phyloP scores from a whole-genome alignment of 2,797 vertebrate species.

The Chelon auratus region DNA sequence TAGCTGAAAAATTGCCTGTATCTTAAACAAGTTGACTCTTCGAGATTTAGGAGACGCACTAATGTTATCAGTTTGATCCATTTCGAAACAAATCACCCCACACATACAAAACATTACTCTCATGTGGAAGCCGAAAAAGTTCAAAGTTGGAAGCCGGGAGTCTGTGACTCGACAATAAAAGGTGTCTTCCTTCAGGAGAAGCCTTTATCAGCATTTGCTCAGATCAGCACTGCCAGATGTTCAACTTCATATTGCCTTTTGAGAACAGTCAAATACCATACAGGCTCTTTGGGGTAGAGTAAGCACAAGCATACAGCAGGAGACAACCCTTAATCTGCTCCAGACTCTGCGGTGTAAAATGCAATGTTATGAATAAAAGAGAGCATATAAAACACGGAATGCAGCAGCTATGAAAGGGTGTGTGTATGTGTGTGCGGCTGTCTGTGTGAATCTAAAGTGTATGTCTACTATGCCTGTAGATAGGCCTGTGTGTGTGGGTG shows the following conservation, averaged over 20 bases:
- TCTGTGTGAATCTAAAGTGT: slow-evolving; percentile 31
- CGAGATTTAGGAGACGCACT: neutral
- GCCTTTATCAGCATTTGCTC: slow-evolving; percentile 68
- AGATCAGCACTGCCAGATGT: slow-evolving; percentile 78
- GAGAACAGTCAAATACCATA: slow-evolving; percentile 75
- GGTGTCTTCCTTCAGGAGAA: slow-evolving; percentile 53
- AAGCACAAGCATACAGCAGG: slow-evolving; percentile 79
- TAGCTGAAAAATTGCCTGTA: neutral
- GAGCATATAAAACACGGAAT: slow-evolving; percentile 81
- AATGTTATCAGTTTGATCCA: neutral
- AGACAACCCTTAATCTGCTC: slow-evolving; percentile 81
- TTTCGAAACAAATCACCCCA: too few species aligned
- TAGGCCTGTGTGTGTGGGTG: slow-evolving; percentile 25
- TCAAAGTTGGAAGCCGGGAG: neutral
- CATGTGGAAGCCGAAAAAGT: neutral
- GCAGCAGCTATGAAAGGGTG: slow-evolving; percentile 70
- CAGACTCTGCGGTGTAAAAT: slow-evolving; percentile 82
- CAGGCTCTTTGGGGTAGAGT: slow-evolving; percentile 81
- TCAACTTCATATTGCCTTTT: slow-evolving; percentile 75
- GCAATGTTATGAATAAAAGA: slow-evolving; percentile 83
- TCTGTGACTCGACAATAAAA: slow-evolving; percentile 55
- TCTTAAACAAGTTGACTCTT: neutral
- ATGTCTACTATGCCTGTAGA: slow-evolving; percentile 38
- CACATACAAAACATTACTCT: neutral
- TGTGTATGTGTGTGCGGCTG: slow-evolving; percentile 9